Evolutionary conservation across 2,113 vertebrate genomes (phyloP).

Genomic region (Bettongia penicillata): DNA sequence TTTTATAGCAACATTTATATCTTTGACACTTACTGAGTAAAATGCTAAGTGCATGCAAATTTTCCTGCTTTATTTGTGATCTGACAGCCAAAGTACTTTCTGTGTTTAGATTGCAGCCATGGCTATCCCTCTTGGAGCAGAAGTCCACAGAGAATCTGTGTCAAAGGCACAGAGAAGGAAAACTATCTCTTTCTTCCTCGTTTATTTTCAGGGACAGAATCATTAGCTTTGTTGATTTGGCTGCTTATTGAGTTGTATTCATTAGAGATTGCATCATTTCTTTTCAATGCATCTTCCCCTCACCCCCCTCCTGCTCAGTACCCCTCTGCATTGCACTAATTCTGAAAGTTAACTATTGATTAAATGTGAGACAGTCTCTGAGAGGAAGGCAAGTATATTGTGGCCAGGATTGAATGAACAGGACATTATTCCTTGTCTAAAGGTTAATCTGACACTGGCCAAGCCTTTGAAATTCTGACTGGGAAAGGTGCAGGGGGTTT

Average conservation of each 20-base stretch:
- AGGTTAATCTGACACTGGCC: not conserved
- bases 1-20: slow-evolving; percentile 19
- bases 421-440: slow-evolving; percentile 14
- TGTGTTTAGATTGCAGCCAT: slow-evolving; percentile 7
- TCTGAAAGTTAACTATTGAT: not conserved
- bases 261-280: slow-evolving; percentile 34
- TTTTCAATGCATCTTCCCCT: no score
- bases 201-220: slow-evolving; percentile 29
- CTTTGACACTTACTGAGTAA: slow-evolving; percentile 28
- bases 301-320: not conserved
- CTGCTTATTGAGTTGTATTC: not conserved
- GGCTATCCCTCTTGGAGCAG: not conserved
- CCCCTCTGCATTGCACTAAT: not conserved
- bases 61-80: slow-evolving; percentile 3
- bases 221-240: slow-evolving; percentile 38
- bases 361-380: not conserved
- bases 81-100: slow-evolving; percentile 33
- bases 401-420: not conserved
- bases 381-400: not conserved
- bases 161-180: slow-evolving; percentile 23
- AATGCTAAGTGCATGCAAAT: not conserved
- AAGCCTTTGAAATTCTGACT: not conserved
- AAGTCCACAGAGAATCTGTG: not conserved
- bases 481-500: slow-evolving; percentile 8
- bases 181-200: no score